Evolutionary conservation across 2,113 vertebrate genomes (phyloP), one percentile per base, ranked within the genome.

Genomic region (Leptobrachium ailaonicum): DNA sequence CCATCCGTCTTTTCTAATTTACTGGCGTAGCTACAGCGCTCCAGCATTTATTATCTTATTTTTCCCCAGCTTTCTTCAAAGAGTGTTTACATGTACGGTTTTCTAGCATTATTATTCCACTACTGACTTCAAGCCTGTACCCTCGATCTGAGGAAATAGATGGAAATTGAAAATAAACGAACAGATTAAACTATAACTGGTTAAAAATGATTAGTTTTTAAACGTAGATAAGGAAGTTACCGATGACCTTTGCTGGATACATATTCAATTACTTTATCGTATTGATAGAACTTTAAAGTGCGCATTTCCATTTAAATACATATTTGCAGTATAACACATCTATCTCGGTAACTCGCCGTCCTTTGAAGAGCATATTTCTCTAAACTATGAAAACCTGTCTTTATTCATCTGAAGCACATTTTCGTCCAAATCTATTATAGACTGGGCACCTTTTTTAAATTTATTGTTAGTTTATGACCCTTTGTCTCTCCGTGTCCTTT

Each of bases 281-380:
- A 10, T 64, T 64, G 62, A 64, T 64, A 40, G 2, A 64, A 40
- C 56, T 14, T 64, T 4, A 64, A 64, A 64, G 62, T 32, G 62
- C 32, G n/a, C 32, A 32, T 64, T 64, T 64, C 14, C 62, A 64
- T 64, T 64, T 64, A 64, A 64, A 40, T 64, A 64, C 40, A 64
- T 64, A 10, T 64, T 64, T 64, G n/a, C 14, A 64, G 6, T 64
- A 64, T 64, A 40, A 40, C 6, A 14, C 13, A 50, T 50, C 47
- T 50, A 50, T 50, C 47, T 50, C 47, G 8, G 56, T 60, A 14
- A 60, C 9, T 2, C 10, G 13, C 56, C 8, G 4, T 5, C 13
- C 13, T 13, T 14, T 12, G 13, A 60, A 60, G 56, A 60, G 47
- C 56, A 60, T 7, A 13, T 60, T 60, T 2, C 56, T 60, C 13